Conservation (phyloP, 2,113 vertebrate species). For the Prietella phreatophila region DNA sequence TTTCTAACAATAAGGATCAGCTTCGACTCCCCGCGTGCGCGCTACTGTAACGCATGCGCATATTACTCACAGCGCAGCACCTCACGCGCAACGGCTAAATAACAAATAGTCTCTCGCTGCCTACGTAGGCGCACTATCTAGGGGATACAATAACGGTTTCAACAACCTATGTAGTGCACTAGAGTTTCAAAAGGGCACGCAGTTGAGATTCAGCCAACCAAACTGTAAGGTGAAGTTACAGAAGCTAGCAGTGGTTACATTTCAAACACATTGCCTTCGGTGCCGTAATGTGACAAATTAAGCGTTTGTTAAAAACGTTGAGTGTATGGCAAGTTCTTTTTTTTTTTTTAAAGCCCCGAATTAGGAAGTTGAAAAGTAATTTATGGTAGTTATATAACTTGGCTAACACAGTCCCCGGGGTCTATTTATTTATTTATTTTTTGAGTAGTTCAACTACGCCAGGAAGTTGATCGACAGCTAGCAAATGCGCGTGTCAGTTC, state of each 20-base stretch:
- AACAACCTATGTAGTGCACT: background rate
- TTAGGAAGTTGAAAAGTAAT: background rate
- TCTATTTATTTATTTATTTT: background rate
- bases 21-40: background rate
- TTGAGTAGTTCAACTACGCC: background rate
- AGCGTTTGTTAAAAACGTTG: background rate
- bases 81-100: background rate
- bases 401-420: background rate
- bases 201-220: background rate
- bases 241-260: background rate
- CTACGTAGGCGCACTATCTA: background rate
- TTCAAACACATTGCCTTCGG: background rate
- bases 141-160: background rate
- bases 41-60: background rate
- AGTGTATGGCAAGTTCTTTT: background rate
- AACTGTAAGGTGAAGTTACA: background rate
- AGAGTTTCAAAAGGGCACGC: rapidly evolving
- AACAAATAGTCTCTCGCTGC: background rate
- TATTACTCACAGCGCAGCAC: background rate
- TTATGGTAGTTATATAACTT: background rate
- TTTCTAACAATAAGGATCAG: too few species aligned
- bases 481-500: background rate
- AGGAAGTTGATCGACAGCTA: background rate
- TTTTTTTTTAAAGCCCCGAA: background rate
- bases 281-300: background rate